These are phyloP conservation scores for Scarus forsteni DNA, from an alignment of 2,797 vertebrate species.

Conservation along the genomic window DNA sequence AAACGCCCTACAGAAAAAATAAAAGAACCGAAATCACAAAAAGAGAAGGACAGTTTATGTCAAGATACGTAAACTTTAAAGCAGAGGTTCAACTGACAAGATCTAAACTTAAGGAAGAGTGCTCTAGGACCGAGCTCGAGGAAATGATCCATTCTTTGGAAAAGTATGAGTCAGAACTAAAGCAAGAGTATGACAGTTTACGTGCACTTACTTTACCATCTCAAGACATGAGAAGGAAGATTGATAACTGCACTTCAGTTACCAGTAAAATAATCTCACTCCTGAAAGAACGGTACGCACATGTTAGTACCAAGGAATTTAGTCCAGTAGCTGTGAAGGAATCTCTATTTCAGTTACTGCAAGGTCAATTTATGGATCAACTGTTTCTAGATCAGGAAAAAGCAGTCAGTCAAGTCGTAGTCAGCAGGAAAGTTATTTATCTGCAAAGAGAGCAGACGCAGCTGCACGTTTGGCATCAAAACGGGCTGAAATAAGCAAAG, in stretches of 20 bases:
- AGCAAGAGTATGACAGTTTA: not conserved
- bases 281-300: no score
- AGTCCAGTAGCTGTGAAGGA: not conserved
- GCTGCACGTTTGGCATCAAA: not conserved
- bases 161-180: not conserved
- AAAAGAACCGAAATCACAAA: not conserved
- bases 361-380: not conserved
- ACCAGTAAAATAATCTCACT: no score
- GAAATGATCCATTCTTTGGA: not conserved
- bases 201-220: not conserved
- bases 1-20: not conserved
- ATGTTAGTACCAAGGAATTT: not conserved
- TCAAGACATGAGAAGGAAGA: not conserved
- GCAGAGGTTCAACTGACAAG: not conserved
- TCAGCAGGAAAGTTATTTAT: not conserved
- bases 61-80: not conserved
- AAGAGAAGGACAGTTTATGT: no score
- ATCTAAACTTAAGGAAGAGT: not conserved
- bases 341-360: not conserved
- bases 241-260: not conserved
- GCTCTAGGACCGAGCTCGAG: not conserved
- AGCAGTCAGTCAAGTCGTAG: not conserved
- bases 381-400: not conserved
- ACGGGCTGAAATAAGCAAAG: not conserved
- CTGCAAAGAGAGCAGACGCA: not conserved